A percentile compares a stretch with the other conserved stretches of the same genome.
Conservation (phyloP, 2,113 vertebrate species). For the Passer montanus region DNA sequence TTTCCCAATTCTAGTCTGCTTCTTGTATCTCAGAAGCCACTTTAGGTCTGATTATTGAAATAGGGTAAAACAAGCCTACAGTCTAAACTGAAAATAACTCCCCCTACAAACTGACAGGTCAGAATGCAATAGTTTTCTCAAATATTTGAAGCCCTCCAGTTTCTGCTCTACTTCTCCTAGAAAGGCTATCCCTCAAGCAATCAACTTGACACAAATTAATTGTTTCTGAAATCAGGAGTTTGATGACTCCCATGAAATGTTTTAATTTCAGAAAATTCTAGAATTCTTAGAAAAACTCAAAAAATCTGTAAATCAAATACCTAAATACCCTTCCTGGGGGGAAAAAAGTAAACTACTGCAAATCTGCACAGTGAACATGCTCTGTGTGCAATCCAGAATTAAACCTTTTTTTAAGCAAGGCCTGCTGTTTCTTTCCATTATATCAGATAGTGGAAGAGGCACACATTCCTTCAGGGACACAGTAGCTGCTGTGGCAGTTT, state of each 20-base stretch:
- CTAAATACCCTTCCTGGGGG: not conserved
- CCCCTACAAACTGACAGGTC: not conserved
- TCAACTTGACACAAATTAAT: not conserved
- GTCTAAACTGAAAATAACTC: not conserved
- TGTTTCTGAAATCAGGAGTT: not conserved
- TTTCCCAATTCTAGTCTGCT: not conserved
- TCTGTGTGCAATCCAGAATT: slow-evolving; percentile 5
- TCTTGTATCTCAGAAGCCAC: not conserved
- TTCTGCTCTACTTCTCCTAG: not conserved
- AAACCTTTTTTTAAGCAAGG: slow-evolving; percentile 44
- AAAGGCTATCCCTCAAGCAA: not conserved
- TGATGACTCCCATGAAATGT: not conserved
- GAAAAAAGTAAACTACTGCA: not conserved
- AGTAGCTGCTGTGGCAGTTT: not conserved
- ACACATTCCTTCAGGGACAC: not conserved
- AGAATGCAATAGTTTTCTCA: not conserved
- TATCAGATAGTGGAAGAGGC: not conserved
- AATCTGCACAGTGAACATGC: not conserved
- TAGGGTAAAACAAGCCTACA: not conserved
- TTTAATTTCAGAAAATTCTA: not conserved
- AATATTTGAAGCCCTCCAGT: not conserved
- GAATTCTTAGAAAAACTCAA: not conserved
- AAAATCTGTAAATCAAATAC: not conserved
- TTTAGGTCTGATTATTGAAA: not conserved
- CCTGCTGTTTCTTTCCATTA: slow-evolving; percentile 24